A percentile compares a stretch with the other conserved stretches of the same genome.
phyloP scores from a whole-genome alignment of 2,888 invertebrate species.

The Drosophila diplacantha region DNA sequence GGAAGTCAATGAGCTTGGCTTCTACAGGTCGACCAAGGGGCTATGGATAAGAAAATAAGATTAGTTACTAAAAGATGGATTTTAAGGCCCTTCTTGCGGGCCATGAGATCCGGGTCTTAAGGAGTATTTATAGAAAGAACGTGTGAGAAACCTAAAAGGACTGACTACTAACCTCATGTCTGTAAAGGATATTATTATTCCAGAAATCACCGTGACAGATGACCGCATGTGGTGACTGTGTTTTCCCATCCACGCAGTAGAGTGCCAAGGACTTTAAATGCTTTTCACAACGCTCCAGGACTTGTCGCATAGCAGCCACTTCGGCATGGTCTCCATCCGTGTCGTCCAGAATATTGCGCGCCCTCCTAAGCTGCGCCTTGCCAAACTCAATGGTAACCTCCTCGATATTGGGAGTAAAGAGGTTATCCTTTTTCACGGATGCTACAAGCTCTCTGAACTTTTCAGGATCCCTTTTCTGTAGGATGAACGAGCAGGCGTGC shows the following conservation, averaged over 20 bases:
- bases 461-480: slow-evolving; percentile 68
- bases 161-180: slow-evolving; percentile 66
- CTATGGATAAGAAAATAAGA: background rate
- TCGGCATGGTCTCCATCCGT: slow-evolving; percentile 45
- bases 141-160: background rate
- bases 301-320: slow-evolving; percentile 30
- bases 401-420: slow-evolving; percentile 61
- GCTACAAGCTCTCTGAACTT: slow-evolving; percentile 50
- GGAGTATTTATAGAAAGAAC: background rate
- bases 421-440: slow-evolving; percentile 60
- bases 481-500: slow-evolving; percentile 78
- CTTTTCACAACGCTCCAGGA: slow-evolving; percentile 53
- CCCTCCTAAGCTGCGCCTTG: slow-evolving; percentile 60
- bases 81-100: background rate
- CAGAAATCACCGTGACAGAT: slow-evolving; percentile 76
- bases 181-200: slow-evolving; percentile 74
- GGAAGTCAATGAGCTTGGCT: slow-evolving; percentile 74
- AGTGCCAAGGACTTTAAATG: slow-evolving; percentile 59
- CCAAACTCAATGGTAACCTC: slow-evolving; percentile 68
- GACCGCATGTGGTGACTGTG: slow-evolving; percentile 66
- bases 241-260: slow-evolving; percentile 58
- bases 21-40: slow-evolving; percentile 44
- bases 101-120: too few species aligned
- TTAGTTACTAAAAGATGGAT: background rate
- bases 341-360: slow-evolving; percentile 53